Evolutionary conservation across 1,140 invertebrate species (phyloP), one percentile per base, ranked within the genome.

Genomic region (Carcinoscorpius rotundicauda): DNA sequence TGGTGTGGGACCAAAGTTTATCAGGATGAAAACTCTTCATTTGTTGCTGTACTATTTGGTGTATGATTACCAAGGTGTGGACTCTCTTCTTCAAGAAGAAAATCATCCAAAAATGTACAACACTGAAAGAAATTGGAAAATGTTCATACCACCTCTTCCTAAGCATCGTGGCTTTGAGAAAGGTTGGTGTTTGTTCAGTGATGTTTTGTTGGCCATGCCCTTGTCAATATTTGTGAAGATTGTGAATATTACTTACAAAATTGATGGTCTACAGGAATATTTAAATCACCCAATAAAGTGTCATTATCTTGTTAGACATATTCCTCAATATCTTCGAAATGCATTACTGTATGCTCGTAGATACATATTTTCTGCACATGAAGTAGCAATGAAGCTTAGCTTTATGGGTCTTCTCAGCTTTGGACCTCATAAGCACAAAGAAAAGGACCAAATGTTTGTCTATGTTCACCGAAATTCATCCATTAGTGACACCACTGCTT

Each of bases 131-230:
- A 68, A 75, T 68, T 89, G 86, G 87, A 86, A 84, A 75, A 88
- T 85, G 75, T 91, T 90, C 72, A 75, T 91, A 8, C 83, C 86
- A 3, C 80, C 80, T 29, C 71, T 91, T 55, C 85, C 83, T 2
- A 72, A 75, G 58, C 84, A 88, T 71, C 73, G 71, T 75, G 79
- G 81, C 55, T 87, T 82, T 76, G 77, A 79, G 3, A 53, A 74
- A n/a, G 88, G 89, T 29, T 91, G 88, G 87, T 79, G 82, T n/a
- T 78, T 87, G 58, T 79, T 90, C 68, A 82, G 82, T 66, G 89
- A 92, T 72, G 74, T 88, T 6, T 73, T 91, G 4, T 74, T 88
- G 3, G 78, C 86, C 0, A 76, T 92, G 67, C 89, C 89, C 0
- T 70, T 92, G 0, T 84, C 82, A 0, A 71, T 91, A 8, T 87